Conservation (phyloP, 64 coral and sea anemone genomes). For the Acropora tenuis region DNA sequence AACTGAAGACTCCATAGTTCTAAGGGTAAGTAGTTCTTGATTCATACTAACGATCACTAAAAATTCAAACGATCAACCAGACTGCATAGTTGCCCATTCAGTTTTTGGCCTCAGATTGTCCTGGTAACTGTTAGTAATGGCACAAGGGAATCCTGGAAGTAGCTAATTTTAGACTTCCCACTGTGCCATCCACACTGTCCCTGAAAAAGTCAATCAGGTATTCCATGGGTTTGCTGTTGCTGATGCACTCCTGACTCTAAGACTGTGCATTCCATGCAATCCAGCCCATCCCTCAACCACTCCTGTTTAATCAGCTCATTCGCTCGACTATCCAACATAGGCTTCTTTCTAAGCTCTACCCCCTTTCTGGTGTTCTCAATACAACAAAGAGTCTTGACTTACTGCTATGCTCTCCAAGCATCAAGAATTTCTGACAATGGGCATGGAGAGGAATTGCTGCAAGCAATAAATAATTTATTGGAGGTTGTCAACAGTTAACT, state of each 20-base stretch:
- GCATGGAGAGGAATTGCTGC: neutral
- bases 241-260: conserved; percentile 15
- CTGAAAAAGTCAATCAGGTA: neutral
- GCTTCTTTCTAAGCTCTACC: neutral
- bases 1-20: too few relatives aligned
- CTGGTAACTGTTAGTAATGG: neutral
- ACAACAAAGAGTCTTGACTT: neutral
- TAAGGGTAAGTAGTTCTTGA: too few relatives aligned
- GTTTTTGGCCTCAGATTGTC: neutral
- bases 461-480: conserved; percentile 9
- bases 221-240: neutral
- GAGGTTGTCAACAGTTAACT: conserved; percentile 29
- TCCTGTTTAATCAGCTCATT: conserved; percentile 2
- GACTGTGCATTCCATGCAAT: conserved; percentile 41
- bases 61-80: too few relatives aligned
- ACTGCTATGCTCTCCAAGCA: neutral
- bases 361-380: neutral
- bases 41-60: too few relatives aligned
- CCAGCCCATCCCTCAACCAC: conserved; percentile 17
- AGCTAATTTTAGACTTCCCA: neutral
- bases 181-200: neutral
- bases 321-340: neutral
- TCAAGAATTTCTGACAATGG: neutral
- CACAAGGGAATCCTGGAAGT: neutral
- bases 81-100: neutral